Conservation (phyloP, 2,797 vertebrate genomes). For the Anguilla obscura region DNA sequence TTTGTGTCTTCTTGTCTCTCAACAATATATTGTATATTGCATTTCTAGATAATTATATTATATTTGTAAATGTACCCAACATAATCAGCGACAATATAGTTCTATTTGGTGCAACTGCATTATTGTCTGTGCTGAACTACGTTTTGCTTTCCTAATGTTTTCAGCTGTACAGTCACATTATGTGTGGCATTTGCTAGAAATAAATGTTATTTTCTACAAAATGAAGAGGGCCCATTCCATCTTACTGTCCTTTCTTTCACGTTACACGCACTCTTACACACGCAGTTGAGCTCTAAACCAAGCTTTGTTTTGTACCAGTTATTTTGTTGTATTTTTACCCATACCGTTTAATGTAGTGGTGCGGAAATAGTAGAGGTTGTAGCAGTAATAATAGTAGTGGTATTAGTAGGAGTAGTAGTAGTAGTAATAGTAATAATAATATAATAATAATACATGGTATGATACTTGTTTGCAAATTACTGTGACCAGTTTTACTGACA, state of each 20-base stretch:
- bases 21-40: constrained; percentile 71
- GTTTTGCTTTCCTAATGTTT: constrained; percentile 76
- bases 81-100: constrained; percentile 63
- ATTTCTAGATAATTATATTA: constrained; percentile 74
- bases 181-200: constrained; percentile 93
- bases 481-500: neutral
- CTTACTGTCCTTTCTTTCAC: constrained; percentile 29
- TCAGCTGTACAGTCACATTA: constrained; percentile 77
- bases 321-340: neutral
- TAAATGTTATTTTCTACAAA: constrained; percentile 97
- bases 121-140: constrained; percentile 71
- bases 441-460: constrained; percentile 5
- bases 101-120: constrained; percentile 61
- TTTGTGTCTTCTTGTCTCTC: constrained; percentile 64
- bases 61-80: constrained; percentile 74
- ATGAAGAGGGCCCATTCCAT: constrained; percentile 38
- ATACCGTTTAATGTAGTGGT: neutral
- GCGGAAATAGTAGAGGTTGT: too few relatives aligned
- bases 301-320: neutral
- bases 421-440: constrained; percentile 5
- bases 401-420: neutral
- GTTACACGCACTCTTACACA: neutral
- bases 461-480: neutral
- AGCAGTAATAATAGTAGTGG: neutral
- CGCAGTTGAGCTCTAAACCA: neutral